phyloP scores from a whole-genome alignment of 2,888 invertebrate genomes.

The Nemoura dubitans region DNA sequence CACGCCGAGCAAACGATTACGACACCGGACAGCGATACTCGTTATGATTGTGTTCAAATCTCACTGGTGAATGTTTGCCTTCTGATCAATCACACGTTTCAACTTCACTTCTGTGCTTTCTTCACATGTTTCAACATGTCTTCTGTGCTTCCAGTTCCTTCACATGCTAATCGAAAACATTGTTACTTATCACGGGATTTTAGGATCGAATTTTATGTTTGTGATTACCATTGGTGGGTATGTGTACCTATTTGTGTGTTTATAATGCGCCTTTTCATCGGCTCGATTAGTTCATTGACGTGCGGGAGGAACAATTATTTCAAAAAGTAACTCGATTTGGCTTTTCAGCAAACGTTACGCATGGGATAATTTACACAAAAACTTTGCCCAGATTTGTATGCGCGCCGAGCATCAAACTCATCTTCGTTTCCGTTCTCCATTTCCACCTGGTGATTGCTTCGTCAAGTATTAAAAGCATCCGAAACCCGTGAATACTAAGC shows the following conservation, averaged over 20 bases:
- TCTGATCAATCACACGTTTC: background rate
- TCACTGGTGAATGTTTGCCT: background rate
- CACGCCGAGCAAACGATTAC: background rate
- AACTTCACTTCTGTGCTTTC: background rate
- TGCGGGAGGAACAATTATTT: background rate
- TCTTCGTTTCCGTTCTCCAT: constrained; percentile 12
- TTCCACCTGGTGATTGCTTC: background rate
- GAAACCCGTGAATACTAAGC: background rate
- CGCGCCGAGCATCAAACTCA: background rate
- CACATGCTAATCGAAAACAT: background rate
- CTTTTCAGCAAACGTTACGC: background rate
- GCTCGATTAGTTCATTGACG: background rate
- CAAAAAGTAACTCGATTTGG: background rate
- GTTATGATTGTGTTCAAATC: background rate
- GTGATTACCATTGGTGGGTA: background rate
- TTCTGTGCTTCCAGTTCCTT: background rate
- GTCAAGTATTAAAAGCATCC: background rate
- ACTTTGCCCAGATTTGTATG: background rate
- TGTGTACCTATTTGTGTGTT: background rate
- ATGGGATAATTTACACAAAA: background rate
- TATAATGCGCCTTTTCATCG: no score
- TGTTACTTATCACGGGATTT: background rate
- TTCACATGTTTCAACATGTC: no score
- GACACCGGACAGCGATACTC: background rate
- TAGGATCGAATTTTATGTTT: background rate